A percentile compares a stretch with the other conserved stretches of the same genome.
Evolutionary conservation across 2,888 invertebrate species (phyloP).

Genomic region (Brachyptera risi): DNA sequence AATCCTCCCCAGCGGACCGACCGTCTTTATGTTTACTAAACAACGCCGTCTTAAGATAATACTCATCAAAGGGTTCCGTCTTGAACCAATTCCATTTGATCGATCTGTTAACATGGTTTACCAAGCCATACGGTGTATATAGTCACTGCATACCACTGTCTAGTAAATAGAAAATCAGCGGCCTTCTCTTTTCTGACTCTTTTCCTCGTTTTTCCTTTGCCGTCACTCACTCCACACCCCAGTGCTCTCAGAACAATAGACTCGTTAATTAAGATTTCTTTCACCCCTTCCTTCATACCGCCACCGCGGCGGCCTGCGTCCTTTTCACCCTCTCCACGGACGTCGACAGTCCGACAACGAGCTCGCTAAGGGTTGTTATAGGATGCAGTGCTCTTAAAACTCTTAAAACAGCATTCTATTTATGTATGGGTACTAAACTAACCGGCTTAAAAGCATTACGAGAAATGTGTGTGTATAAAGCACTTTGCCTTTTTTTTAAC

Average conservation of each 20-base stretch:
- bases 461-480: slow-evolving; percentile 14
- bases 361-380: neutral
- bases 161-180: slow-evolving; percentile 15
- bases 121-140: neutral
- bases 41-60: neutral
- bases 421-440: slow-evolving; percentile 13
- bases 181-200: slow-evolving; percentile 17
- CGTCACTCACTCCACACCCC: slow-evolving; percentile 41
- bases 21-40: neutral
- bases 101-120: slow-evolving; percentile 16
- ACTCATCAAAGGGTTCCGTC: neutral
- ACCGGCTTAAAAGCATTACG: slow-evolving; percentile 23
- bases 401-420: no score
- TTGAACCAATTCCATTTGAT: neutral
- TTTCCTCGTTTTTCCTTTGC: slow-evolving; percentile 25
- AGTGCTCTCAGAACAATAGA: slow-evolving; percentile 66
- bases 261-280: slow-evolving; percentile 77
- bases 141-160: neutral
- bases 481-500: slow-evolving; percentile 7
- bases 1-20: neutral
- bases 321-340: slow-evolving; percentile 27
- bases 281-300: slow-evolving; percentile 38
- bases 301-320: slow-evolving; percentile 29
- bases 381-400: no score
- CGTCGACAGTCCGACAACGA: slow-evolving; percentile 19